These are phyloP conservation scores for Arnoldichthys spilopterus DNA, from an alignment of 2,797 vertebrate species.

Conservation along the genomic window DNA sequence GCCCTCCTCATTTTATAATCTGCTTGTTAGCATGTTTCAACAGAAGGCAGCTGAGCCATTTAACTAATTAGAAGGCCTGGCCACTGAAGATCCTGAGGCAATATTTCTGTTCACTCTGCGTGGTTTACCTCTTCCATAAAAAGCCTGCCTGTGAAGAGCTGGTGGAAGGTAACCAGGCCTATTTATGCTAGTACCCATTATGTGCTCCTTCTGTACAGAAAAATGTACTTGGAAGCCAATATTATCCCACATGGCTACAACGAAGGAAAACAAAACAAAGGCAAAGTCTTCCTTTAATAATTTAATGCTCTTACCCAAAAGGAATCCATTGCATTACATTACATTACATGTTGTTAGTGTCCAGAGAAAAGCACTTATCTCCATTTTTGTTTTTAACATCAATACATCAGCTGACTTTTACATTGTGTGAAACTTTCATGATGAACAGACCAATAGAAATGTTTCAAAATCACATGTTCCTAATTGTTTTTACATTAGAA, in stretches of 20 bases:
- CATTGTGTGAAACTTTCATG: no score
- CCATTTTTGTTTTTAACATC: no score
- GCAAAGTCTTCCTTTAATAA: not conserved
- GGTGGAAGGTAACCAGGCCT: constrained; percentile 24
- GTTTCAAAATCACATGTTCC: no score
- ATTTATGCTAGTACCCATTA: not conserved
- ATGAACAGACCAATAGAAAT: no score
- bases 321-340: no score
- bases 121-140: constrained; percentile 38
- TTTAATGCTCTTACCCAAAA: no score
- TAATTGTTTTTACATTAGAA: no score
- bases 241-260: not conserved
- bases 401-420: no score
- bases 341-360: no score
- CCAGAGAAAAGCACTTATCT: no score
- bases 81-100: constrained; percentile 50
- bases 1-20: constrained; percentile 30
- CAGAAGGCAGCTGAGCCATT: constrained; percentile 54
- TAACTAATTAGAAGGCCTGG: constrained; percentile 67
- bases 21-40: constrained; percentile 40
- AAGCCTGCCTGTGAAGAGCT: constrained; percentile 20
- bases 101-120: constrained; percentile 43
- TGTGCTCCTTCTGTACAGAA: not conserved
- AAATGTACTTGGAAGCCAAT: not conserved
- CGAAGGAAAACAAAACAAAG: not conserved